Base-by-base conservation (phyloP, 1,140 invertebrate genomes). In the Sinonovacula constricta region DNA sequence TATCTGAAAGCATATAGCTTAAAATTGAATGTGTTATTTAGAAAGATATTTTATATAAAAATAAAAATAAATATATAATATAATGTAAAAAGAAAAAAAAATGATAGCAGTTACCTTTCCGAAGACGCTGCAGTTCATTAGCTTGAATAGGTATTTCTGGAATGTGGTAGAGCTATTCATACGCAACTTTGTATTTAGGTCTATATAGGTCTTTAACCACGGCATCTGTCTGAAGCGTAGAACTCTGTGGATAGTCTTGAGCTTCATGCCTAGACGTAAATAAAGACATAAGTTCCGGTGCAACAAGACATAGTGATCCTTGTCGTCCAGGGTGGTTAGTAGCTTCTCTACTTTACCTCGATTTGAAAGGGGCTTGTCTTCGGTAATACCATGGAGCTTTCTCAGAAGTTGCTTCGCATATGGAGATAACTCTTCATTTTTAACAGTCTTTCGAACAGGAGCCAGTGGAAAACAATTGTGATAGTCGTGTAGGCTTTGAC, bases 101-200 rank as follows among this genome's bases (percentile, higher is more conserved):
- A n/a, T n/a, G n/a, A n/a, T n/a, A n/a, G n/a, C n/a, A n/a, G n/a
- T n/a, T n/a, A n/a, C n/a, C n/a, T n/a, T n/a, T n/a, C n/a, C n/a
- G n/a, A n/a, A n/a, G n/a, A 74, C 84, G n/a, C n/a, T n/a, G n/a
- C n/a, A n/a, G n/a, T n/a, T n/a, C n/a, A n/a, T n/a, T n/a, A n/a
- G n/a, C n/a, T 92, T 93, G 68, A 78, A 92, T 60, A 91, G 88
- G 65, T 92, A 87, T 84, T 92, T 90, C 80, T 90, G 86, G 81
- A 92, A 92, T n/a, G 85, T 86, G 67, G 86, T 89, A 49, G 65
- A 88, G 15, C 91, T 88, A 34, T 80, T 36, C 68, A 80, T 85
- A 85, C 91, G 80, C 28, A 87, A 56, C 3, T 86, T 22, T 28
- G 84, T 83, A 49, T 85, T 87, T 15, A 80, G 39, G 1, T 75